Percentiles rank a stretch among this genome's conserved stretches.
phyloP scores from a whole-genome alignment of 2,888 invertebrate genomes.

The Drosophila heteroneura region DNA sequence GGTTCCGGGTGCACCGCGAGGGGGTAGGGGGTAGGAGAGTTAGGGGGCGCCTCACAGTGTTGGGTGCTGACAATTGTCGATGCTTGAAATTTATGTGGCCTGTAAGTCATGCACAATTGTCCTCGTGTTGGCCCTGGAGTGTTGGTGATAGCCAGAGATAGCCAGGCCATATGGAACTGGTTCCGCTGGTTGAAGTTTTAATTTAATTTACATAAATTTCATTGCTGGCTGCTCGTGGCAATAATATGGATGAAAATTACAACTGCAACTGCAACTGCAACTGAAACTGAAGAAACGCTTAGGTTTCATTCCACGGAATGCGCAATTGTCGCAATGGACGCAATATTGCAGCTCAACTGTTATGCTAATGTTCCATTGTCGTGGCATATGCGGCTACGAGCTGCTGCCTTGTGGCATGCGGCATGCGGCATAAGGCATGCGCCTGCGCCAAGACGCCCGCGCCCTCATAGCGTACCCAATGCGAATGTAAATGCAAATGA shows the following conservation, averaged over 20 bases:
- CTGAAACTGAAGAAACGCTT: conserved; percentile 37
- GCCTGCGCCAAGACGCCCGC: conserved; percentile 39
- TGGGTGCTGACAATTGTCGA: conserved; percentile 64
- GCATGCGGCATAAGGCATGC: conserved; percentile 26
- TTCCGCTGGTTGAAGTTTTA: conserved; percentile 81
- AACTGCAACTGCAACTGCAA: neutral
- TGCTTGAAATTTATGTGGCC: conserved; percentile 67
- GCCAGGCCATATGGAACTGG: conserved; percentile 65
- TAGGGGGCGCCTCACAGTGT: neutral
- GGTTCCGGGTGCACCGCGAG: conserved; percentile 19
- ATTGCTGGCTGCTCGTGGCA: conserved; percentile 63
- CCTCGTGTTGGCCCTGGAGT: neutral
- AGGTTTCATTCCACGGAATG: conserved; percentile 26
- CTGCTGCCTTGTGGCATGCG: conserved; percentile 43
- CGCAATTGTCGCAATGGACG: conserved; percentile 61
- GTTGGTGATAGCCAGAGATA: neutral
- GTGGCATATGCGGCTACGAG: conserved; percentile 24
- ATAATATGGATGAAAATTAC: conserved; percentile 5
- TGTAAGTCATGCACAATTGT: conserved; percentile 50
- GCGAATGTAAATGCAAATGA: conserved; percentile 67
- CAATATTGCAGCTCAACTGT: conserved; percentile 51
- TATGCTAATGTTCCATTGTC: conserved; percentile 58
- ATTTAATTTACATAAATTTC: conserved; percentile 83
- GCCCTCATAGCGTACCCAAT: conserved; percentile 16
- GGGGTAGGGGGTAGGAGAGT: neutral